A percentile compares a stretch with the other conserved stretches of the same genome.
Conservation (phyloP, 2,797 vertebrate species). For the Sebastes goodei region DNA sequence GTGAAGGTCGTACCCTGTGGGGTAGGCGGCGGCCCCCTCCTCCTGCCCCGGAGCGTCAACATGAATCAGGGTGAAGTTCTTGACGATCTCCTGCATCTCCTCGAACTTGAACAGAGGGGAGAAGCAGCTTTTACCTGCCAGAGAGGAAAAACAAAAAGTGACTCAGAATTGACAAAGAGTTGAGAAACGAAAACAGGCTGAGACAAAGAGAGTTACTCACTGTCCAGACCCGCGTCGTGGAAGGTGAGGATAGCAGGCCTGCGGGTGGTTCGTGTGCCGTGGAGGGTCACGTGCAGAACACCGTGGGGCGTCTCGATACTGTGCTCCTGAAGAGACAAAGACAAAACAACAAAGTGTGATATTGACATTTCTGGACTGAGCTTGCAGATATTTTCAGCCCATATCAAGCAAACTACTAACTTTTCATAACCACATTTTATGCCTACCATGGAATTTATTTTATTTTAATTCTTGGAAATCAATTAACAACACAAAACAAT, state of each 20-base stretch:
- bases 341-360: neutral
- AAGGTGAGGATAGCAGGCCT: conserved; percentile 91
- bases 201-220: conserved; percentile 73
- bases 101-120: conserved; percentile 89
- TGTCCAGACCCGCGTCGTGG: conserved; percentile 92
- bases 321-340: conserved; percentile 84
- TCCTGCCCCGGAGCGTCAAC: conserved; percentile 91
- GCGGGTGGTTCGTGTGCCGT: conserved; percentile 88
- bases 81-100: conserved; percentile 95
- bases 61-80: conserved; percentile 92
- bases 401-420: neutral
- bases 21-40: conserved; percentile 86
- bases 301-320: conserved; percentile 91
- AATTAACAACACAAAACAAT: too few relatives aligned
- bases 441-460: too few relatives aligned
- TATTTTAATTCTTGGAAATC: too few relatives aligned
- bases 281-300: conserved; percentile 87
- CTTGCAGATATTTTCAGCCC: neutral
- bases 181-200: neutral
- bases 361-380: neutral
- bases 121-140: conserved; percentile 91
- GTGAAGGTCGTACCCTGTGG: conserved; percentile 79
- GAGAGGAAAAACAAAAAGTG: neutral
- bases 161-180: neutral
- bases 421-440: too few relatives aligned